Evolutionary conservation across 2,113 vertebrate species (phyloP), one percentile per base, ranked within the genome.

Genomic region (Arizona elegans): DNA sequence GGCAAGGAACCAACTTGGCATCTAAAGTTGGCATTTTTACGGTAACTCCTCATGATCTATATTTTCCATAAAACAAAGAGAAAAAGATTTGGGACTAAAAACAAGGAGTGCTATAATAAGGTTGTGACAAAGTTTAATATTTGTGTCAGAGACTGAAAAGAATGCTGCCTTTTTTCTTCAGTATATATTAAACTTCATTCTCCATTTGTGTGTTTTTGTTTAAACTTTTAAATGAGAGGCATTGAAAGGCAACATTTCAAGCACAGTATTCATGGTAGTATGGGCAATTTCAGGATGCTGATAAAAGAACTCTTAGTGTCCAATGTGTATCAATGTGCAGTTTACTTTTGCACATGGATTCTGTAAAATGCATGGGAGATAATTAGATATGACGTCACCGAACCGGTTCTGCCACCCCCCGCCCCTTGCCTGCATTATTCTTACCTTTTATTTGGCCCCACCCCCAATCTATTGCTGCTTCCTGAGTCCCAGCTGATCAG

Each of bases 21-120:
- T 38, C 43, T 38, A 50, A 55, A 52, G 23, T 19, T 90, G 56
- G 92, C 47, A 86, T 52, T 65, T 65, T 8, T 26, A 62, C 9
- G 3, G 59, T 62, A 38, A 47, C 26, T 56, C 47, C 29, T 33
- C 23, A 53, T 50, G 38, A 21, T 9, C 88, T 38, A 62, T 93
- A 87, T 90, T 90, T 93, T 93, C 89, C 50, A 65, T 65, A 29
- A 26, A 53, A 93, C 75, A 86, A 65, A 62, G 43, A 86, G 55
- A 87, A 90, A 62, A 87, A 54, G 53, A 9, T 47, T 56, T 75
- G 86, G 26, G 53, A 26, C 24, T 43, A 38, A 89, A 89, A 75
- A 29, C 59, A 55, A 87, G 8, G 21, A 26, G 23, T 55, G 87
- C n/a, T 81, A 38, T 21, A 81, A 81, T 81, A 81, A 81, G 17